phyloP scores from a whole-genome alignment of 2,797 vertebrate species.

The Cichlasoma orientale region DNA sequence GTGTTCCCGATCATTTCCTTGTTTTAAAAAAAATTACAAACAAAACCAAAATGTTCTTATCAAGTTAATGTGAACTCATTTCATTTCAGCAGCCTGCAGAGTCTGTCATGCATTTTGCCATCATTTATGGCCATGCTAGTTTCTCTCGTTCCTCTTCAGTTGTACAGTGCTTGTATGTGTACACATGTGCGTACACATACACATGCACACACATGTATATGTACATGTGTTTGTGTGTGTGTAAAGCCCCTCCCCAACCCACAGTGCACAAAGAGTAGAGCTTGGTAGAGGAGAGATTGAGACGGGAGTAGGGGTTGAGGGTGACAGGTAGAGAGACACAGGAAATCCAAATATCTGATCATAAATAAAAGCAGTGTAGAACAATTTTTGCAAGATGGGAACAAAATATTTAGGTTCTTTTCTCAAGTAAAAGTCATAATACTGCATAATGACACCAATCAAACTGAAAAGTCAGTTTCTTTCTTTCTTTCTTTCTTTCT shows the following conservation, averaged over 20 bases:
- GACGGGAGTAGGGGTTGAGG: not conserved
- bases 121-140: not conserved
- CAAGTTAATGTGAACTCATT: not conserved
- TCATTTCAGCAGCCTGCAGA: not conserved
- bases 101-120: fast-evolving
- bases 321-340: not conserved
- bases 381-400: not conserved
- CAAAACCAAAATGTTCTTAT: not conserved
- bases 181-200: too few relatives aligned
- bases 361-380: not conserved
- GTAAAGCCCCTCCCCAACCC: not conserved
- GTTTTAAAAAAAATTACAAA: not conserved
- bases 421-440: not conserved
- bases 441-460: too few relatives aligned
- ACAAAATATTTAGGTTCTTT: not conserved
- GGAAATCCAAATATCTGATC: not conserved
- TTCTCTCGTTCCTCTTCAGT: not conserved
- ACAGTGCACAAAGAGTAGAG: not conserved
- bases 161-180: not conserved
- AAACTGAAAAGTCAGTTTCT: too few relatives aligned
- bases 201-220: too few relatives aligned
- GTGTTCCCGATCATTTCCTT: not conserved
- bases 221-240: not conserved
- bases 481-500: too few relatives aligned
- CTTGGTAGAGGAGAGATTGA: not conserved